Evolutionary conservation across 2,113 vertebrate species (phyloP).

Genomic region (Trogon melanurus): DNA sequence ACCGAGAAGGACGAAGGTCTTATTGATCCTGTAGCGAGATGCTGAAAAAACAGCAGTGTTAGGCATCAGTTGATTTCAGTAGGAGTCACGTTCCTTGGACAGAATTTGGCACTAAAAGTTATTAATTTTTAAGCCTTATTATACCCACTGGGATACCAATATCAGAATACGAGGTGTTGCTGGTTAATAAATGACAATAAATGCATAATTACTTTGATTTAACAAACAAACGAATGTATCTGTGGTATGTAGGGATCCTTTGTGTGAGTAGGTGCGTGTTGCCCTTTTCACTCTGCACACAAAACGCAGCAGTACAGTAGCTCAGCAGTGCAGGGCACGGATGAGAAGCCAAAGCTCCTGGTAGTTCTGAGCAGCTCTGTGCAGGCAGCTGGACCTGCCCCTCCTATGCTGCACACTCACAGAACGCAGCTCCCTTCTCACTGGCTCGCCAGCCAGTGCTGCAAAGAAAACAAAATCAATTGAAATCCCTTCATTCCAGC

Average conservation of each 20-base stretch:
- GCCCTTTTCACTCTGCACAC: not conserved
- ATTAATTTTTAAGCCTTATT: constrained; percentile 7
- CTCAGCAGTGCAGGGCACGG: fast-evolving
- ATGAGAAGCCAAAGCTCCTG: not conserved
- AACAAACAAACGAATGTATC: not conserved
- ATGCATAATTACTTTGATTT: not conserved
- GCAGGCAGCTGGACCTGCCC: not conserved
- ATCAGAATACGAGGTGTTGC: not conserved
- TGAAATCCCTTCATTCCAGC: constrained; percentile 15
- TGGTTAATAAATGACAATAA: not conserved
- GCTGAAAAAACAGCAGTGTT: not conserved
- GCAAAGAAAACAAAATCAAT: constrained; percentile 35
- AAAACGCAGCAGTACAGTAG: not conserved
- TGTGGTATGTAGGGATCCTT: not conserved
- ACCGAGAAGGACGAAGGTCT: not conserved
- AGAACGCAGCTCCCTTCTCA: not conserved
- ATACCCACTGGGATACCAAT: not conserved
- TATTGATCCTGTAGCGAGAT: constrained; percentile 21
- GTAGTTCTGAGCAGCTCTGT: not conserved
- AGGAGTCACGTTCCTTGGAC: not conserved
- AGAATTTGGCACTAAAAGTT: not conserved
- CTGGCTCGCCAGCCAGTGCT: not conserved
- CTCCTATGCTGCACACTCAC: not conserved
- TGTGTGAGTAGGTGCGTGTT: not conserved
- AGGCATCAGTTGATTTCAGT: not conserved